These are phyloP conservation scores for Hirtodrosophila cameraria DNA, from an alignment of 2,888 invertebrate species.

Conservation along the genomic window DNA sequence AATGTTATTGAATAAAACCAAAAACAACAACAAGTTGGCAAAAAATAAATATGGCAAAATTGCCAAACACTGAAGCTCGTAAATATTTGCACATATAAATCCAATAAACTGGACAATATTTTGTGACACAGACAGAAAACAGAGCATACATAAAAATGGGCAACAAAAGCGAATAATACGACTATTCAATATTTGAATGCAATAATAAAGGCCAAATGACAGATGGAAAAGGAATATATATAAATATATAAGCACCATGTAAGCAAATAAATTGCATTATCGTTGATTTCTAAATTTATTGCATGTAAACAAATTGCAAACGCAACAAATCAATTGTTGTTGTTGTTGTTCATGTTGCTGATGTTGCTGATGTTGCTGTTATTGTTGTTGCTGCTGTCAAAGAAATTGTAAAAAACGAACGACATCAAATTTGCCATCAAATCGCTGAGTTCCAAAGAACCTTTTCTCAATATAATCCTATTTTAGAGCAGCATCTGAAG, in stretches of 20 bases:
- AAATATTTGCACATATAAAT: conserved; percentile 54
- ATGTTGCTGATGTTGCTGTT: conserved; percentile 6
- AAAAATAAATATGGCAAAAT: conserved; percentile 25
- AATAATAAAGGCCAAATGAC: conserved; percentile 47
- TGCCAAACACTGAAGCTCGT: conserved; percentile 39
- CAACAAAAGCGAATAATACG: conserved; percentile 28
- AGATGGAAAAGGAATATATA: conserved; percentile 13
- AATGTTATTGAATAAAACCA: conserved; percentile 14
- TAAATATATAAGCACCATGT: conserved; percentile 26
- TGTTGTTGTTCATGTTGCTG: not conserved
- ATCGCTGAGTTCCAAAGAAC: conserved; percentile 37
- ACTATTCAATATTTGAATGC: conserved; percentile 47
- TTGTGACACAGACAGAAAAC: conserved; percentile 10
- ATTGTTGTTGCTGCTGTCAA: conserved; percentile 12
- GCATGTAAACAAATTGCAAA: conserved; percentile 75
- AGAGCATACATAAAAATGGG: conserved; percentile 51
- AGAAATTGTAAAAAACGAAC: conserved; percentile 22
- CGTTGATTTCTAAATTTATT: conserved; percentile 77
- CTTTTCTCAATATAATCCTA: conserved; percentile 51
- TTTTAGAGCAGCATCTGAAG: conserved; percentile 37
- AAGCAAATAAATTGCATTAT: conserved; percentile 72
- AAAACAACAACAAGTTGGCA: not conserved
- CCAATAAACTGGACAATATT: conserved; percentile 52
- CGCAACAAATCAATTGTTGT: conserved; percentile 67
- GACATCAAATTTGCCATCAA: conserved; percentile 68